A percentile compares a stretch with the other conserved stretches of the same genome.
Evolutionary conservation across 2,797 vertebrate genomes (phyloP).

Genomic region (Characodon lateralis): DNA sequence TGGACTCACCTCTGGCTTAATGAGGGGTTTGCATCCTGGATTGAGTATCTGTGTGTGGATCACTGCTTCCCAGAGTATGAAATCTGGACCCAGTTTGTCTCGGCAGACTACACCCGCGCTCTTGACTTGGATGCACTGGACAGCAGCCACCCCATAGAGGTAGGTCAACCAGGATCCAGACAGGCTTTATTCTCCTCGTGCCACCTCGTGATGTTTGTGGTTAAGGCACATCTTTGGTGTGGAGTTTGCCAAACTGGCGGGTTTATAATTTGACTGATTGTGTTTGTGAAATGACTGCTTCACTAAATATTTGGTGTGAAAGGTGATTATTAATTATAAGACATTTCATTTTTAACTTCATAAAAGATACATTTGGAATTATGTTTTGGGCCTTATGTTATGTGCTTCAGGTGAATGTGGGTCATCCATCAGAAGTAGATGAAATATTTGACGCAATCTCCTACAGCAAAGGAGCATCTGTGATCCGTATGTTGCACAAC

Average conservation of each 20-base stretch:
- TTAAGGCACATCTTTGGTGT: not conserved
- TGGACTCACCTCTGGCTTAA: conserved; percentile 99
- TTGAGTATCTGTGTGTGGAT: conserved; percentile 98
- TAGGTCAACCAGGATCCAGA: conserved; percentile 48
- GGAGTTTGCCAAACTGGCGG: not conserved
- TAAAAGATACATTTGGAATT: not conserved
- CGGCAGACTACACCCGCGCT: conserved; percentile 95
- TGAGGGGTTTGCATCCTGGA: conserved; percentile 99
- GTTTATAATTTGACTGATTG: not conserved
- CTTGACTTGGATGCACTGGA: conserved; percentile 97
- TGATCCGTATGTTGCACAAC: conserved; percentile 97
- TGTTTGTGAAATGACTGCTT: not conserved
- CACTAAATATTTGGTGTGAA: not conserved
- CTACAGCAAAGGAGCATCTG: conserved; percentile 98
- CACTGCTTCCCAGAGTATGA: conserved; percentile 99
- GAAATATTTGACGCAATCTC: conserved; percentile 99
- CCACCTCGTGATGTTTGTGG: not conserved
- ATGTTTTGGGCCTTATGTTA: not conserved
- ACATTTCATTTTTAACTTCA: fast-evolving
- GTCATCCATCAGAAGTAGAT: conserved; percentile 98
- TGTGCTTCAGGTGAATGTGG: conserved; percentile 89
- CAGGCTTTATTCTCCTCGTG: not conserved
- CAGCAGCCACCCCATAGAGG: conserved; percentile 99
- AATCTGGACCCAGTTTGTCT: conserved; percentile 99
- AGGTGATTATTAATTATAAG: not conserved